phyloP scores from a whole-genome alignment of 2,113 vertebrate species.

The Melanostigma gelatinosum region DNA sequence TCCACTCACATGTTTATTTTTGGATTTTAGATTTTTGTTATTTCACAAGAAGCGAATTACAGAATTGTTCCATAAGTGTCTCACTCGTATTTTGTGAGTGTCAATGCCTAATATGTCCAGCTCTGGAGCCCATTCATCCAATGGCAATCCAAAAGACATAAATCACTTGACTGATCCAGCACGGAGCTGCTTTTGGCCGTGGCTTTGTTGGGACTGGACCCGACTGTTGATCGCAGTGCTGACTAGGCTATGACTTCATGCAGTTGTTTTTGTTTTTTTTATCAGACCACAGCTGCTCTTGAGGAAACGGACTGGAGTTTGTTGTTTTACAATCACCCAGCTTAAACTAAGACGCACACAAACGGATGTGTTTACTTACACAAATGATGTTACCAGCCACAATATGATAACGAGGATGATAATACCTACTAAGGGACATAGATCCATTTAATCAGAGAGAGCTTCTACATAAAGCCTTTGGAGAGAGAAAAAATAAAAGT shows the following conservation, averaged over 20 bases:
- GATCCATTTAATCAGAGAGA: constrained; percentile 63
- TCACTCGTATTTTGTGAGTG: constrained; percentile 47
- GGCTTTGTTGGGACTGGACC: constrained; percentile 83
- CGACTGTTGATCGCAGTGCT: constrained; percentile 88
- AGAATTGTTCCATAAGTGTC: constrained; percentile 41
- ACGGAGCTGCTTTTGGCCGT: constrained; percentile 79
- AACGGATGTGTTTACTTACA: constrained; percentile 65
- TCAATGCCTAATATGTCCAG: constrained; percentile 65
- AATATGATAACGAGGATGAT: constrained; percentile 66
- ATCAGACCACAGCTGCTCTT: constrained; percentile 84
- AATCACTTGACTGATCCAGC: constrained; percentile 74
- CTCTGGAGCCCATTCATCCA: constrained; percentile 57
- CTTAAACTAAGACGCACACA: constrained; percentile 55
- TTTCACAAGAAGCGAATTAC: constrained; percentile 25
- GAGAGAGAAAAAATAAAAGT: not conserved
- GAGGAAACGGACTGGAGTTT: constrained; percentile 52
- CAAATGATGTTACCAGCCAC: constrained; percentile 56
- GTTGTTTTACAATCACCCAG: constrained; percentile 47
- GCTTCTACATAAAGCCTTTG: constrained; percentile 51
- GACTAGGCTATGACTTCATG: constrained; percentile 87
- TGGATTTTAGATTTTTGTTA: constrained; percentile 20
- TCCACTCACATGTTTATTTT: constrained; percentile 55
- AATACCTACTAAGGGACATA: constrained; percentile 54
- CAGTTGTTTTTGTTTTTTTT: constrained; percentile 75
- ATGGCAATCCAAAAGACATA: constrained; percentile 57